phyloP scores from a whole-genome alignment of 1,140 invertebrate genomes.

The Tetranychus cinnabarinus region DNA sequence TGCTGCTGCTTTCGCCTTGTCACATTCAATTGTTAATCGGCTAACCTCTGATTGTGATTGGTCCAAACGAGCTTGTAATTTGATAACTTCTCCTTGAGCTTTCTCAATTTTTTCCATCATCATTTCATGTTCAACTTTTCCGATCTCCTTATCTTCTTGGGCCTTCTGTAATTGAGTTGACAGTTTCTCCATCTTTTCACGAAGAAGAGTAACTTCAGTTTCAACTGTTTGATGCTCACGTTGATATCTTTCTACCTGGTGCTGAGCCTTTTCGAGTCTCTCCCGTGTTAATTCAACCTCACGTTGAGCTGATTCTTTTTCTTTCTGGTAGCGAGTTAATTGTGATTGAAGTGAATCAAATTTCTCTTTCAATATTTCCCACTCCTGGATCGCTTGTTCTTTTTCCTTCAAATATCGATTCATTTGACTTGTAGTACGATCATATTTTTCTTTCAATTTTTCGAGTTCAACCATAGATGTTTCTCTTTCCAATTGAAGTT shows the following conservation, averaged over 20 bases:
- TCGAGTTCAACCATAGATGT: constrained; percentile 55
- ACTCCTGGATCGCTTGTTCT: constrained; percentile 50
- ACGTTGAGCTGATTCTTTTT: constrained; percentile 51
- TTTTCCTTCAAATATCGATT: constrained; percentile 62
- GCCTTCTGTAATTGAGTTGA: constrained; percentile 50
- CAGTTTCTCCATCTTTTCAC: constrained; percentile 67
- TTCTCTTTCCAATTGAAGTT: constrained; percentile 70
- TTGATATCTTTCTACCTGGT: constrained; percentile 27
- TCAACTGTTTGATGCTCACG: constrained; percentile 52
- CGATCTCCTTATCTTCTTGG: constrained; percentile 60
- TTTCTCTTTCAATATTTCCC: constrained; percentile 50
- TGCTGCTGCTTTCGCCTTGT: constrained; percentile 49
- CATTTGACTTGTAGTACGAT: constrained; percentile 47
- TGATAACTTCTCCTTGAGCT: constrained; percentile 58
- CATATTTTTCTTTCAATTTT: constrained; percentile 59
- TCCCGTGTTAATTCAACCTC: constrained; percentile 66
- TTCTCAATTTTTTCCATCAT: constrained; percentile 78
- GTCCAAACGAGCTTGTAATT: constrained; percentile 62
- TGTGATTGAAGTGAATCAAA: constrained; percentile 51
- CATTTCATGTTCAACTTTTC: constrained; percentile 71
- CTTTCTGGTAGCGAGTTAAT: constrained; percentile 51
- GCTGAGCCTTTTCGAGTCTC: constrained; percentile 49
- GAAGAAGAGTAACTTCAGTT: constrained; percentile 58
- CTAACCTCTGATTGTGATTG: constrained; percentile 61
- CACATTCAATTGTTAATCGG: constrained; percentile 52